Evolutionary conservation across 64 coral and sea anemone genomes (phyloP).

Genomic region (Porites australiensis): DNA sequence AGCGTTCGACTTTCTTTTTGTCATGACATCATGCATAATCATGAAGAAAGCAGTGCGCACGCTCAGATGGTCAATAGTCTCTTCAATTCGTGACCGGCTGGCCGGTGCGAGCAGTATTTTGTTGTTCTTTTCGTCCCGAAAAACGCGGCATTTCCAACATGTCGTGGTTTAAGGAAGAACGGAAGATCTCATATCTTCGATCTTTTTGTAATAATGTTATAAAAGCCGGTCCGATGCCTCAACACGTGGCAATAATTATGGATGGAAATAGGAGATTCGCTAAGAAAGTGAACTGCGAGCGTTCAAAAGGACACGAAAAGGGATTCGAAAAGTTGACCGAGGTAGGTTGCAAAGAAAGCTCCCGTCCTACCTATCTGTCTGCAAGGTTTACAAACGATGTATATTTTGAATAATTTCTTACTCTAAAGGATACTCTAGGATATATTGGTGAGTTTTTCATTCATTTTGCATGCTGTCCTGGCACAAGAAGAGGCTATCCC

Average conservation of each 20-base stretch:
- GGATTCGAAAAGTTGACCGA: slow-evolving; percentile 96
- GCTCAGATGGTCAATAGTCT: background rate
- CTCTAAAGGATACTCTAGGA: too few species aligned
- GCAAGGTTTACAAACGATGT: background rate
- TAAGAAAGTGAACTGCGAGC: slow-evolving; percentile 88
- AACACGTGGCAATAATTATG: slow-evolving; percentile 98
- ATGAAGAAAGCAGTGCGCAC: slow-evolving; percentile 40
- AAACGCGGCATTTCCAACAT: slow-evolving; percentile 22
- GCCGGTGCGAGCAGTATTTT: background rate
- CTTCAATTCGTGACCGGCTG: slow-evolving; percentile 8
- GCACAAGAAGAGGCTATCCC: too few species aligned
- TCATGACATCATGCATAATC: slow-evolving; percentile 96
- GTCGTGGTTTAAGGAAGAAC: slow-evolving; percentile 86
- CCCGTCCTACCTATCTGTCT: background rate
- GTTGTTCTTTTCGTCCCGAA: background rate
- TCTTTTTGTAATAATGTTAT: slow-evolving; percentile 96
- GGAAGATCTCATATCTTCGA: slow-evolving; percentile 73
- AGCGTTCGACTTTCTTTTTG: slow-evolving; percentile 84
- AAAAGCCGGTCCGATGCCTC: slow-evolving; percentile 88
- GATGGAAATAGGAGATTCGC: slow-evolving; percentile 97
- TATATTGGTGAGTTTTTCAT: too few species aligned
- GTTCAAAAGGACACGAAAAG: slow-evolving; percentile 98
- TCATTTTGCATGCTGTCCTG: too few species aligned
- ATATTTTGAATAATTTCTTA: background rate
- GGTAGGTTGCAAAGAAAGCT: slow-evolving; percentile 38